Percentiles rank a stretch among this genome's conserved stretches.
Conservation (phyloP, 2,888 invertebrate genomes). For the Polia nebulosa region DNA sequence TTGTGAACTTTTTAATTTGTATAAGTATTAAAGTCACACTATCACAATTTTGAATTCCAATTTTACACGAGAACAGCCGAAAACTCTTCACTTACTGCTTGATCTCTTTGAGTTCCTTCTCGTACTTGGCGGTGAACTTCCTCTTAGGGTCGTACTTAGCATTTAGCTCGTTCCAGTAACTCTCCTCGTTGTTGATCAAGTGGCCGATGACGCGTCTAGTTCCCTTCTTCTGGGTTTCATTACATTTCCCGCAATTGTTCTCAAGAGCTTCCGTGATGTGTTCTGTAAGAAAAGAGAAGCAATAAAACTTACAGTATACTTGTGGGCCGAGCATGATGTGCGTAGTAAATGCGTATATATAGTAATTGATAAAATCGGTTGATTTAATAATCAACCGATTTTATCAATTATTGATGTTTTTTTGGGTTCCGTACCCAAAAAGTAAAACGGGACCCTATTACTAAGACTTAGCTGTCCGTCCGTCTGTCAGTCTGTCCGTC, state of each 20-base stretch:
- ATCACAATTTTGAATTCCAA: slow-evolving; percentile 13
- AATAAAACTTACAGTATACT: neutral
- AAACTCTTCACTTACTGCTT: slow-evolving; percentile 52
- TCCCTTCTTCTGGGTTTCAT: slow-evolving; percentile 70
- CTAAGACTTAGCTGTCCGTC: too few relatives aligned
- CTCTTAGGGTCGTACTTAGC: slow-evolving; percentile 81
- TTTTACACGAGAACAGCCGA: neutral
- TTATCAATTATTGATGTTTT: too few relatives aligned
- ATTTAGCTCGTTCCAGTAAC: slow-evolving; percentile 79
- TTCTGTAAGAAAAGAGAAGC: slow-evolving; percentile 61
- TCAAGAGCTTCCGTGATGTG: slow-evolving; percentile 79
- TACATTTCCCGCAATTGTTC: slow-evolving; percentile 76
- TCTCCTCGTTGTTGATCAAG: slow-evolving; percentile 77
- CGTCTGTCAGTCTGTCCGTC: too few relatives aligned
- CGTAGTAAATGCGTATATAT: too few relatives aligned
- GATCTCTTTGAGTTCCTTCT: slow-evolving; percentile 73
- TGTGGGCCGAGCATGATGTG: too few relatives aligned
- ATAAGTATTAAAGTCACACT: slow-evolving; percentile 11
- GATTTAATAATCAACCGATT: too few relatives aligned
- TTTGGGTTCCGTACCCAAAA: too few relatives aligned
- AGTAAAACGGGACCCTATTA: too few relatives aligned
- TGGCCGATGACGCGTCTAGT: slow-evolving; percentile 74
- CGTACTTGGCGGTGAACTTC: slow-evolving; percentile 78
- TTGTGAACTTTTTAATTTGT: slow-evolving; percentile 16
- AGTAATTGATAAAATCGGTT: too few relatives aligned